Evolutionary conservation across 2,113 vertebrate species (phyloP), one percentile per base, ranked within the genome.

Genomic region (Clarias gariepinus): DNA sequence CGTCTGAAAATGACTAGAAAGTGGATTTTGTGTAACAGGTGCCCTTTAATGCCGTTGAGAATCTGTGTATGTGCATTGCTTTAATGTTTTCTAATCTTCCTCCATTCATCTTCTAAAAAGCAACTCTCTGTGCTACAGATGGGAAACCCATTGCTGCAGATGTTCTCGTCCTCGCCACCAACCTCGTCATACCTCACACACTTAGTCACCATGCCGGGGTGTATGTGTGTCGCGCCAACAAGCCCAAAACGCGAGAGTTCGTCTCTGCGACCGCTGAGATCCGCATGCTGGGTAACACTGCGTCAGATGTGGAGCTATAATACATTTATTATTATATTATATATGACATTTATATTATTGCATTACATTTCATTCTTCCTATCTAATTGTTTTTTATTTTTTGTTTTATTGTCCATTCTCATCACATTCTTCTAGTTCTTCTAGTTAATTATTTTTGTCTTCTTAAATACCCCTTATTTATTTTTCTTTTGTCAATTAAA

Each of bases 211-310:
- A 99, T 87, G 95, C 96, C 0, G 98, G 98, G 18, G 90, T 98
- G 63, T 99, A 99, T 0, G 96, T 99, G 85, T 99, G 98, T 91
- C 94, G 98, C 3, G 98, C 97, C 90, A 99, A 99, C 94, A 98
- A 97, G 90, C 97, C 97, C 85, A 97, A 93, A 85, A 99, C 97
- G 23, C 95, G 97, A 82, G 96, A 98, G 90, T 99, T 98, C 7
- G 95, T 97, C 82, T 96, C 94, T 0, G 96, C 97, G 0, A 95
- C 96, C 0, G 98, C 98, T 0, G 97, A 98, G 93, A 96, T 99
- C 83, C 96, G 92, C 1, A 96, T 99, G 64, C 94, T 97, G 3
- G 97, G 98, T 99, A 94, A 95, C 95, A 16, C 6, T 0, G 12
- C n/a, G 91, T 28, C 21, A 79, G 12, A 23, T 19, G 85, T 23